Evolutionary conservation across 2,113 vertebrate species (phyloP).

Genomic region (Terrapene triunguis): DNA sequence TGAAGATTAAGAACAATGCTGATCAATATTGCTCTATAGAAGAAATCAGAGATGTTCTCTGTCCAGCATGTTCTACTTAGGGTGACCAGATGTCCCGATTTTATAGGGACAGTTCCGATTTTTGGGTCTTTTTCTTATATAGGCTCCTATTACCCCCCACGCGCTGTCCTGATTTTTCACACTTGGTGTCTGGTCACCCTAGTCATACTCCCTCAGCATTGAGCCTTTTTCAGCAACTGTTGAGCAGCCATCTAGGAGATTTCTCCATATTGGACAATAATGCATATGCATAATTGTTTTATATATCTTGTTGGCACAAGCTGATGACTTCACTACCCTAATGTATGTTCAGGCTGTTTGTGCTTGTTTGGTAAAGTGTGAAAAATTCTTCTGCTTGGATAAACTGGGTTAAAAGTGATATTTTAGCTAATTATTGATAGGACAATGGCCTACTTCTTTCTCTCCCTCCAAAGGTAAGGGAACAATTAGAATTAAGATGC

Average conservation of each 20-base stretch:
- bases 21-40: not conserved
- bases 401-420: not conserved
- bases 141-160: too few relatives aligned
- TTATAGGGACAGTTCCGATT: too few relatives aligned
- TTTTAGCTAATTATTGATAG: not conserved
- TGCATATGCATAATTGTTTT: not conserved
- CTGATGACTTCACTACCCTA: not conserved
- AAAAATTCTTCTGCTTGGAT: not conserved
- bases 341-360: not conserved
- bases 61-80: not conserved
- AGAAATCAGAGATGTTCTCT: not conserved
- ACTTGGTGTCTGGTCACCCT: too few relatives aligned
- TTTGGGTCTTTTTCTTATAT: too few relatives aligned
- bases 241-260: rapidly evolving
- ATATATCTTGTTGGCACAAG: not conserved
- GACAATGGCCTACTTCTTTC: not conserved
- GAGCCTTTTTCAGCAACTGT: not conserved
- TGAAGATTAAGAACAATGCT: not conserved
- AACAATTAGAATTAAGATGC: not conserved
- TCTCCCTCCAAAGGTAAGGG: not conserved
- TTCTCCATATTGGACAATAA: not conserved
- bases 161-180: too few relatives aligned
- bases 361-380: not conserved
- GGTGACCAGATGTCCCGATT: too few relatives aligned
- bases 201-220: not conserved